Base-by-base conservation (phyloP, 2,888 invertebrate genomes). In the Papilio gigon region DNA sequence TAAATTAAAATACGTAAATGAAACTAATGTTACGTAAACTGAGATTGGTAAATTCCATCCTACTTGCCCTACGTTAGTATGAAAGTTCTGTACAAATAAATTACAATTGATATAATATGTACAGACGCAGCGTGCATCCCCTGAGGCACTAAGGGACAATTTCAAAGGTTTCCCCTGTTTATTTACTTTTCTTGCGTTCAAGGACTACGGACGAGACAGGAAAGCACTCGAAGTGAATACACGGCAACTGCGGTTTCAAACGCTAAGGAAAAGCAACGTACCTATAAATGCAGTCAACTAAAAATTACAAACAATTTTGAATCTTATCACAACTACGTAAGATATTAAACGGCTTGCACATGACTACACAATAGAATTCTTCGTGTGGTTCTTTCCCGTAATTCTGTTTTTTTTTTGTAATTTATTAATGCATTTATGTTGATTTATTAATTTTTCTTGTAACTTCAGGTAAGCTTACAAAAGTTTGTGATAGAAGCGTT, bases 181-280 rank as follows among this genome's bases (percentile, higher is more conserved):
- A 74, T 76, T 78, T 80, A 78, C 75, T 76, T 79, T 77, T 77
- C 78, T 78, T 78, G 74, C 77, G 71, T 76, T 75, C 65, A 61
- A 69, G 69, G 77, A 76, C 75, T 73, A 73, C 74, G 71, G 74
- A 75, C 79, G 79, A 83, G 78, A 81, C 81, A 76, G 77, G 77
- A 78, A 80, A 74, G 75, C 76, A 77, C 77, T 78, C 77, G 73
- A 84, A 84, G 85, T 86, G 84, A 87, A 87, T 82, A 85, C 80
- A 79, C 82, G 74, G 76, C 81, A 79, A 85, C 80, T 82, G 78
- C 78, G 70, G 71, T 73, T 71, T 75, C 73, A 76, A 82, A 80
- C 75, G 76, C 73, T 71, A 80, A 75, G 75, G 69, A 61, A 65
- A 69, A 69, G 56, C 56, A 25, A 65, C 42, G 61, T 73, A 65